phyloP scores from a whole-genome alignment of 2,888 invertebrate genomes.

The Drosophila hamatofila region DNA sequence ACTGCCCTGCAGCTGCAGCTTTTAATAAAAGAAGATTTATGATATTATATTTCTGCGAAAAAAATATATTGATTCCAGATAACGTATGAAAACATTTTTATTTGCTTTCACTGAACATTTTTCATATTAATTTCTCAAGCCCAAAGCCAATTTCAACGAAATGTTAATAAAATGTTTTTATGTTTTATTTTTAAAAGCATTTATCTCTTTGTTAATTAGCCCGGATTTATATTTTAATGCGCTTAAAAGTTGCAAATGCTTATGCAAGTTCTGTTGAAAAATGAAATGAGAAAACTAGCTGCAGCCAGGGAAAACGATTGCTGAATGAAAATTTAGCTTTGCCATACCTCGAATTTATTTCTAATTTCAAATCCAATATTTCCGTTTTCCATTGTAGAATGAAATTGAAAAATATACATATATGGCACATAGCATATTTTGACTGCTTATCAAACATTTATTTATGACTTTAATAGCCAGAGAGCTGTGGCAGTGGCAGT shows the following conservation, averaged over 20 bases:
- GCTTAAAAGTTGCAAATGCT: conserved; percentile 11
- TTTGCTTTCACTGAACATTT: conserved; percentile 3
- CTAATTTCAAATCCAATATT: not conserved
- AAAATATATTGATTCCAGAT: conserved; percentile 12
- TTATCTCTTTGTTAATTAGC: conserved; percentile 2
- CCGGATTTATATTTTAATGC: conserved; percentile 9
- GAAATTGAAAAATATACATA: not conserved
- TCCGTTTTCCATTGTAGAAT: not conserved
- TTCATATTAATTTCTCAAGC: conserved; percentile 21
- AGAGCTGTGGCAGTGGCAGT: conserved; percentile 18
- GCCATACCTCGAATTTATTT: not conserved
- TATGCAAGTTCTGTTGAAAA: conserved; percentile 28
- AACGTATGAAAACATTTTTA: conserved; percentile 8
- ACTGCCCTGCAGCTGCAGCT: conserved; percentile 11
- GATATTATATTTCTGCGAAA: conserved; percentile 15
- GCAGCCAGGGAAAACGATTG: not conserved
- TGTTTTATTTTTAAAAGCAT: not conserved
- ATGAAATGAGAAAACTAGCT: not conserved
- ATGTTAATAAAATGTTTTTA: conserved; percentile 20
- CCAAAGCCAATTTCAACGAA: conserved; percentile 28
- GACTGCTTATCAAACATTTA: conserved; percentile 77
- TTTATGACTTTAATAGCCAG: conserved; percentile 59
- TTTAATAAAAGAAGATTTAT: conserved; percentile 35
- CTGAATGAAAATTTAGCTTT: not conserved
- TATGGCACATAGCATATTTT: conserved; percentile 38